Evolutionary conservation across 2,113 vertebrate species (phyloP), one percentile per base, ranked within the genome.

Genomic region (Onychostruthus taczanowskii): DNA sequence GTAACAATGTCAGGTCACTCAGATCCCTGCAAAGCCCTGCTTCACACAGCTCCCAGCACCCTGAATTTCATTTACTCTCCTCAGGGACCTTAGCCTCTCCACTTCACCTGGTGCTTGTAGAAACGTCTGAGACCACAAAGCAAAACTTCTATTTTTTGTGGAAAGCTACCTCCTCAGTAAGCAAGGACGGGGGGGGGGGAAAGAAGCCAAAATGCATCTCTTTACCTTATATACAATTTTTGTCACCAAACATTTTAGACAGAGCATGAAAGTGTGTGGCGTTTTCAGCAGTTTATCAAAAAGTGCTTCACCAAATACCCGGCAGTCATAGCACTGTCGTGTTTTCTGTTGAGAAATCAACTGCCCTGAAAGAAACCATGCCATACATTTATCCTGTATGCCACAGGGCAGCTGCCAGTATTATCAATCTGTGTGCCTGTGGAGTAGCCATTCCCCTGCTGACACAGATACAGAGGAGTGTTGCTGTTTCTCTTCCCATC

Each of bases 181-280:
- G 30, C 1, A 8, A 52, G 26, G 8, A 5, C 28, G 6, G 9
- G 17, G 5, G 6, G 9, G 17, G 5, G 0, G 2, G 3, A 11
- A 13, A 66, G 7, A 33, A 21, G 1, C 2, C 8, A 41, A 80
- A 84, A 89, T 23, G n/a, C 8, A 22, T 68, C 18, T 56, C 41
- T 83, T 20, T 74, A 39, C 15, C 7, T 66, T 33, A 23, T 8
- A 18, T 13, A 26, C 27, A 39, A 68, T 79, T 82, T 64, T 58
- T 50, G 5, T 23, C 50, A 39, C 52, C 37, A 69, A 75, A 33
- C 2, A 23, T 70, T 67, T 84, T 68, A 70, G 24, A 35, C 10
- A 35, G 39, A 78, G 72, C 8, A 30, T 20, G 9, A 44, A 59
- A 84, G 10, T 2, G 6, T 11, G 24, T 8, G 52, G 23, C 0